Evolutionary conservation across 2,888 invertebrate species (phyloP), one percentile per base, ranked within the genome.

Genomic region (Eupeodes luniger): DNA sequence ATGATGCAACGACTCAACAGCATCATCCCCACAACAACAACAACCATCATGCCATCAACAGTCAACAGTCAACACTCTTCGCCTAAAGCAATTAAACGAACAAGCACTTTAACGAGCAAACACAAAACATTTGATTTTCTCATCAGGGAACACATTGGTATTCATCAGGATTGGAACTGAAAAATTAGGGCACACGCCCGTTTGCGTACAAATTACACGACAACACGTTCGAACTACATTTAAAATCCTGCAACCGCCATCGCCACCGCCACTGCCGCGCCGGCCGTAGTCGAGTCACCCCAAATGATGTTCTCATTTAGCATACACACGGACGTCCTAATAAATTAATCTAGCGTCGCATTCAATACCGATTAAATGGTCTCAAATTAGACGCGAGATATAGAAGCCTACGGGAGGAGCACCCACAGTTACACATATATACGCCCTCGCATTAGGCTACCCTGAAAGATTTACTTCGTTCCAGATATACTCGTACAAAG

Each of bases 141-240:
- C 76, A 80, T 80, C 76, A 77, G 77, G 74, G 34, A 47, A 59
- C 62, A 59, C 67, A 59, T 34, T 7, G 67, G n/a, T 59, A 67
- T n/a, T 36, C 34, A 55, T 36, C 34, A 55, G 72, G 16, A 57
- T 49, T 66, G 49, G 59, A 40, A 61, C 47, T 75, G 11, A 87
- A 84, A 84, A 84, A 87, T 84, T 80, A 87, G 87, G 87, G 87
- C 87, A 87, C 84, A 84, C 87, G 83, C 80, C 84, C 83, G 84
- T 87, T 76, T 84, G 76, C 80, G 76, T 83, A 80, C 79, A 80
- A 79, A 83, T 87, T 87, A 83, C 79, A 87, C 74, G 82, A 83
- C 86, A 76, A 75, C 86, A 80, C 84, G 80, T 83, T 76, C 79
- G 76, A 69, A 40, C 81, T 51, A 67, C 61, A 79, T 59, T 72